Percentiles rank a stretch among this genome's conserved stretches.
phyloP scores from a whole-genome alignment of 2,888 invertebrate species.

The Eutolmus rufibarbis region DNA sequence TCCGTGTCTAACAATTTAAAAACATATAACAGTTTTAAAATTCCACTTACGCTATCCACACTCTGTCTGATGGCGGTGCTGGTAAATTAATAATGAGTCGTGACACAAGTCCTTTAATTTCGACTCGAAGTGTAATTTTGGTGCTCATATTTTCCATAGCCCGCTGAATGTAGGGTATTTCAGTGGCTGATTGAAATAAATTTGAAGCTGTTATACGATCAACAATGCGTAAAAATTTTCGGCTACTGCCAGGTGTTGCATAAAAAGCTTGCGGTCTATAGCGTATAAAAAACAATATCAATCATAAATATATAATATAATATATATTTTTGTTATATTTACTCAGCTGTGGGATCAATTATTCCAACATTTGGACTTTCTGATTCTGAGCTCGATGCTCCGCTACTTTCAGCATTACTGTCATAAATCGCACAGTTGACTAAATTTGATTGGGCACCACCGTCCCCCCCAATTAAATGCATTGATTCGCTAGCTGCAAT shows the following conservation, averaged over 20 bases:
- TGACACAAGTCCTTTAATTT: slow-evolving; percentile 74
- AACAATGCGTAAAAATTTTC: slow-evolving; percentile 60
- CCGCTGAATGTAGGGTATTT: slow-evolving; percentile 74
- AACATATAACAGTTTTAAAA: background rate
- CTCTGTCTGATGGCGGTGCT: slow-evolving; percentile 77
- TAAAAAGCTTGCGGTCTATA: slow-evolving; percentile 52
- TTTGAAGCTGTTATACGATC: slow-evolving; percentile 63
- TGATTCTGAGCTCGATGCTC: slow-evolving; percentile 60
- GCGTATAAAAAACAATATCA: background rate
- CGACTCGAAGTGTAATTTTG: slow-evolving; percentile 75
- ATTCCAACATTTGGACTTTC: slow-evolving; percentile 53
- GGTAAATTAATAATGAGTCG: slow-evolving; percentile 76
- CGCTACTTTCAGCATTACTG: slow-evolving; percentile 62
- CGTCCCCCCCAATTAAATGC: background rate
- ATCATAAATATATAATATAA: background rate
- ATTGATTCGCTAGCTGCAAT: background rate
- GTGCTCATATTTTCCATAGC: slow-evolving; percentile 78
- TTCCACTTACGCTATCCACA: slow-evolving; percentile 74
- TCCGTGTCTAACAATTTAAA: no score
- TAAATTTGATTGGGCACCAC: background rate
- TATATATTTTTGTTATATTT: slow-evolving; percentile 30
- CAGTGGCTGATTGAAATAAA: slow-evolving; percentile 65
- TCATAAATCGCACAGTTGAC: slow-evolving; percentile 58
- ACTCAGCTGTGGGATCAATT: slow-evolving; percentile 53
- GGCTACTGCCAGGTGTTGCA: slow-evolving; percentile 59